Evolutionary conservation across 2,797 vertebrate species (phyloP), one percentile per base, ranked within the genome.

Genomic region (Tinamus major): DNA sequence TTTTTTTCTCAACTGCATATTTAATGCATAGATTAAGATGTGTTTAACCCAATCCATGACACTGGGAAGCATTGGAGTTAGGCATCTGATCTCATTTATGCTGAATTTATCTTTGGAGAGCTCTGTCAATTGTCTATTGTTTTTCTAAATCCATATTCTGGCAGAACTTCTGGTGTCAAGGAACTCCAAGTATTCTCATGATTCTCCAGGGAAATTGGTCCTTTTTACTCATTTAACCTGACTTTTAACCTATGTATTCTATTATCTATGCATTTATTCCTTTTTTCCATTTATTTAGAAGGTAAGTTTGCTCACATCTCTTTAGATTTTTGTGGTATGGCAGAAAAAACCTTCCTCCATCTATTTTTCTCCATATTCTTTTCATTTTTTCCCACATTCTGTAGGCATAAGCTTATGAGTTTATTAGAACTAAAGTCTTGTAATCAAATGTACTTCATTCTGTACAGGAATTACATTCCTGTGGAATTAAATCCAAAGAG

Each of bases 71-170:
- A 88, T 70, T 44, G 42, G 46, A 95, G 23, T 84, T 88, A 87
- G 93, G 74, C 74, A 95, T 93, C 89, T 95, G 95, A 95, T 89
- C 87, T 94, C 90, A 93, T 94, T 94, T 93, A 92, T 95, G 79
- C 51, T 1, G 5, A 81, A 87, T 89, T 92, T 88, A 64, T 95
- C 92, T 96, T 95, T 74, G 85, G 93, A 92, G 82, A 95, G 63
- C 82, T 85, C 85, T 89, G 82, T 91, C 92, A 92, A 90, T 95
- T 95, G 89, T 95, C 79, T 85, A 94, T 95, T 96, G 94, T 96
- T 96, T 95, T 71, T 70, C 53, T 90, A 96, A 96, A 95, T 96
- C 95, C 95, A 26, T 61, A 83, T 95, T 96, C 85, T 96, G 94
- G 94, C 92, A 95, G 87, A 83, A 92, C 33, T 35, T 87, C 79